A percentile compares a stretch with the other conserved stretches of the same genome.
phyloP scores from a whole-genome alignment of 2,797 vertebrate genomes.

The Poeciliopsis presidionis region DNA sequence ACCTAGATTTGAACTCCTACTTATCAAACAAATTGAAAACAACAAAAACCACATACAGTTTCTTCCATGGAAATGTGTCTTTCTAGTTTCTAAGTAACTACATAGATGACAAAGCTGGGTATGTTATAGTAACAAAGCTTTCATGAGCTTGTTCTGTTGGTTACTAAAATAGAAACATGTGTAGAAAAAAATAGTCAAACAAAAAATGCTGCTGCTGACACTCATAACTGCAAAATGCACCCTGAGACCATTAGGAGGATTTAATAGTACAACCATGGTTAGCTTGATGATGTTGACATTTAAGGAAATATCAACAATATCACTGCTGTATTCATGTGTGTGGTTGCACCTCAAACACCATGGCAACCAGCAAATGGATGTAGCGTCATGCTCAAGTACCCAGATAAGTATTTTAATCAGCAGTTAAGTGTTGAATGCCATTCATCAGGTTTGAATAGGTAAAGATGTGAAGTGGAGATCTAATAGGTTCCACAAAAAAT shows the following conservation, averaged over 20 bases:
- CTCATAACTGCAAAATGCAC: not conserved
- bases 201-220: not conserved
- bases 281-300: not conserved
- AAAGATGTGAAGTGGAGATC: not conserved
- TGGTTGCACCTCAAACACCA: not conserved
- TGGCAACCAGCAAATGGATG: not conserved
- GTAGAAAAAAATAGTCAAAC: not conserved
- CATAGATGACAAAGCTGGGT: not conserved
- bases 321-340: not conserved
- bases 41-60: not conserved
- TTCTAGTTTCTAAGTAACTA: not conserved
- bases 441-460: not conserved
- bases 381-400: not conserved
- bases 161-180: not conserved
- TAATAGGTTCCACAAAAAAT: not conserved
- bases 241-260: not conserved
- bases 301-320: not conserved
- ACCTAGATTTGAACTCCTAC: not conserved
- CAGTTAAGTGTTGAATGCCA: not conserved
- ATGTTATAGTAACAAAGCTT: not conserved
- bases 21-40: not conserved
- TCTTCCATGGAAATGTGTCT: not conserved
- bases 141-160: not conserved
- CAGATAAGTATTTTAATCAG: not conserved
- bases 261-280: not conserved